phyloP scores from a whole-genome alignment of 1,140 invertebrate species.

The Drosophila leontia region DNA sequence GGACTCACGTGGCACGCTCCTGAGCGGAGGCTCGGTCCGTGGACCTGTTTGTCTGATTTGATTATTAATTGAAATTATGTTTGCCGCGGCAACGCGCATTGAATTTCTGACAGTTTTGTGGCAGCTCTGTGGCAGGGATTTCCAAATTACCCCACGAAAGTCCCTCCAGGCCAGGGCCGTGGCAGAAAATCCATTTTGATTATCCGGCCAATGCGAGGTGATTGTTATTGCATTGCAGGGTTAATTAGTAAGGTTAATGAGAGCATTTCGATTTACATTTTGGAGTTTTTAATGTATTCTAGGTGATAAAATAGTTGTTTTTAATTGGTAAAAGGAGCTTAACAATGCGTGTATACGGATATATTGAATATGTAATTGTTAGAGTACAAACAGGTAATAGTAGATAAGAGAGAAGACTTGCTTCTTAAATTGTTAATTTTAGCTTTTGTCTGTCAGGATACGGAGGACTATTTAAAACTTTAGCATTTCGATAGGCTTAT shows the following conservation, averaged over 20 bases:
- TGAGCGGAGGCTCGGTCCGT: slow-evolving; percentile 30
- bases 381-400: not conserved
- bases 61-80: slow-evolving; percentile 82
- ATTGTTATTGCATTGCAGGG: slow-evolving; percentile 5
- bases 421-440: too few species aligned
- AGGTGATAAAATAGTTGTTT: not conserved
- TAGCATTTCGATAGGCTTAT: slow-evolving; percentile 4
- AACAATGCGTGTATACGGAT: too few species aligned
- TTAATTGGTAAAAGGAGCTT: not conserved
- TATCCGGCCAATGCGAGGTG: slow-evolving; percentile 9
- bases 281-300: not conserved
- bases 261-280: not conserved
- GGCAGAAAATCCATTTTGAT: slow-evolving; percentile 50
- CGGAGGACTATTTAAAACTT: not conserved
- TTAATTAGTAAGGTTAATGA: slow-evolving; percentile 2
- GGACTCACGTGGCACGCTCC: slow-evolving; percentile 43
- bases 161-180: slow-evolving; percentile 26
- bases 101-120: slow-evolving; percentile 79
- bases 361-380: not conserved
- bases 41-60: slow-evolving; percentile 65
- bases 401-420: too few species aligned
- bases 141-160: slow-evolving; percentile 10
- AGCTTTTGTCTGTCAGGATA: not conserved
- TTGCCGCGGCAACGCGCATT: slow-evolving; percentile 62
- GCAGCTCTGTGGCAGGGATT: slow-evolving; percentile 48